Base-by-base conservation (phyloP, 1,140 invertebrate species). In the Mercenaria mercenaria region DNA sequence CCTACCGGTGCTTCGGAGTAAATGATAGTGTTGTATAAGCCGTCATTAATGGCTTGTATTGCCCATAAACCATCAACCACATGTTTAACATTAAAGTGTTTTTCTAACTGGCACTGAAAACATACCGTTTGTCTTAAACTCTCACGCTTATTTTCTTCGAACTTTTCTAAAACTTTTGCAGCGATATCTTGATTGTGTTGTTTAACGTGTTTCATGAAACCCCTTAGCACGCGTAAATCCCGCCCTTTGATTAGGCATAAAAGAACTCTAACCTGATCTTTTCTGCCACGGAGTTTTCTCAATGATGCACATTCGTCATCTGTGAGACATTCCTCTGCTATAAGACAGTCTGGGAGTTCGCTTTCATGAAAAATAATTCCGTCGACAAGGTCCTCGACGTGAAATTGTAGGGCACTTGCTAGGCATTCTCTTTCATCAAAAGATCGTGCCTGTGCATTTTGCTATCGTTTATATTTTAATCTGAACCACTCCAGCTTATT, bases 391-490 rank as follows among this genome's bases (percentile, higher is more conserved):
- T 79, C 50, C 32, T 50, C 43, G 8, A 79, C 39, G 43, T 79
- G 34, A 47, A 34, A 32, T 56, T 79, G 76, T 29, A 79, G 18
- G 18, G 76, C 76, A 10, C 37, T 37, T 61, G 79, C 79, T 11
- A 81, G 34, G 37, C 79, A 81, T 61, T 81, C 79, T 81, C 79
- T 81, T 4, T 81, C 79, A 41, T 81, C 79, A 37, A 72, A 15
- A n/a, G 26, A 15, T 20, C 13, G 13, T 61, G 23, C 18, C n/a
- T n/a, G n/a, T n/a, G n/a, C n/a, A n/a, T n/a, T n/a, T n/a, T n/a
- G n/a, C n/a, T n/a, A n/a, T n/a, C n/a, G n/a, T n/a, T n/a, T n/a
- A n/a, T n/a, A n/a, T n/a, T n/a, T n/a, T n/a, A n/a, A n/a, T n/a
- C n/a, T n/a, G n/a, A n/a, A n/a, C n/a, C n/a, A n/a, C n/a, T n/a